Evolutionary conservation across 2,888 invertebrate genomes (phyloP).

Genomic region (Steromphala cineraria): DNA sequence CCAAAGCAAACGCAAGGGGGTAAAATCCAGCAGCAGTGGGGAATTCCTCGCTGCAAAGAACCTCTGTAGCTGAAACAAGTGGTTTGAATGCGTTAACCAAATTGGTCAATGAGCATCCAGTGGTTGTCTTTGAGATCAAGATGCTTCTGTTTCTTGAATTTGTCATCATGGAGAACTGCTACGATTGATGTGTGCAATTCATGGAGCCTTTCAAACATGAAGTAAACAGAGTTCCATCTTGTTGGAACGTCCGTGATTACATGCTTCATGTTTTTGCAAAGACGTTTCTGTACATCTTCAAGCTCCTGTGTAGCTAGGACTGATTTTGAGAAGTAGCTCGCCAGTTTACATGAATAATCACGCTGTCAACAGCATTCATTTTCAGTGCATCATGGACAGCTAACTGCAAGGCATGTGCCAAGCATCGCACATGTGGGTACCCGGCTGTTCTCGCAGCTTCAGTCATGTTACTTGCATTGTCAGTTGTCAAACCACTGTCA

Average conservation of each 20-base stretch:
- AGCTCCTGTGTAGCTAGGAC: neutral
- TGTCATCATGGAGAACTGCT: neutral
- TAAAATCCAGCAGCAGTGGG: too few relatives aligned
- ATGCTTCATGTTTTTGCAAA: neutral
- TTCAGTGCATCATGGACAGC: neutral
- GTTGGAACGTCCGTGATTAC: neutral
- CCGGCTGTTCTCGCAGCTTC: neutral
- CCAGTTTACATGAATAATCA: neutral
- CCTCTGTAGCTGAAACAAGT: too few relatives aligned
- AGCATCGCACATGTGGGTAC: neutral
- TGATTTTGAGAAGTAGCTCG: neutral
- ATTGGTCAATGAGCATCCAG: too few relatives aligned
- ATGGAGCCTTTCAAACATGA: neutral
- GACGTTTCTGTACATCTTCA: neutral
- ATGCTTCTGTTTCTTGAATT: neutral
- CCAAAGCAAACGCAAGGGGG: too few relatives aligned
- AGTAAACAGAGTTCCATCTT: neutral
- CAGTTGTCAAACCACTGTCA: neutral
- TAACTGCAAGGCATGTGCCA: neutral
- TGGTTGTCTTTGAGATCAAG: too few relatives aligned
- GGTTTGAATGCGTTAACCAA: too few relatives aligned
- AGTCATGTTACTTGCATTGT: neutral
- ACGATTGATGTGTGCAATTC: neutral
- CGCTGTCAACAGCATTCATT: neutral
- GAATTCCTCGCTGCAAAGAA: too few relatives aligned